phyloP scores from a whole-genome alignment of 2,888 invertebrate species.

The Cephus rjabovi region DNA sequence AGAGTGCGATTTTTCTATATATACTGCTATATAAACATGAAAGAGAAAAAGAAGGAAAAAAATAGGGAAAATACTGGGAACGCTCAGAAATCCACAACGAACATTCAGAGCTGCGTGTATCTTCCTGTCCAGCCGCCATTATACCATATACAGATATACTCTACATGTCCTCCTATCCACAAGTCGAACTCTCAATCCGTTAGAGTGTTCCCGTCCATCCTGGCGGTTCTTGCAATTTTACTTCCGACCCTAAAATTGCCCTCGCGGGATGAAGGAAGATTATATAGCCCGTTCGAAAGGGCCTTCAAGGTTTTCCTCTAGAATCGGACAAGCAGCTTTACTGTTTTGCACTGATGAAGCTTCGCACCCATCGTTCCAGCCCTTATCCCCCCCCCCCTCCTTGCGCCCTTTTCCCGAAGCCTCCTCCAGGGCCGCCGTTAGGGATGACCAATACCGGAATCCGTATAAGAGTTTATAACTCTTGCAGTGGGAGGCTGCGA shows the following conservation, averaged over 20 bases:
- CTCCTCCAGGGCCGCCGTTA: no score
- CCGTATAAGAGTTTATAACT: neutral
- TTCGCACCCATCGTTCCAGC: neutral
- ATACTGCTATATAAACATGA: neutral
- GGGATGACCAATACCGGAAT: neutral
- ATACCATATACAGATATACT: neutral
- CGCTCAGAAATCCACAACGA: neutral
- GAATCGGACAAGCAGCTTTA: neutral
- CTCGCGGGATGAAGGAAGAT: neutral
- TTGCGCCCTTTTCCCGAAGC: no score
- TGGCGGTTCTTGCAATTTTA: neutral
- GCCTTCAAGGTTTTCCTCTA: neutral
- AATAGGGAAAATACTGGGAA: constrained; percentile 7
- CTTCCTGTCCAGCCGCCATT: neutral
- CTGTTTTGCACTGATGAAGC: neutral
- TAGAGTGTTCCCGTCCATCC: neutral
- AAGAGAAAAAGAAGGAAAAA: constrained; percentile 5
- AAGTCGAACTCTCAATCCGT: constrained; percentile 4
- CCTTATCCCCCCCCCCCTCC: no score
- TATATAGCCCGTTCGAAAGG: neutral
- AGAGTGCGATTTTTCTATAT: no score
- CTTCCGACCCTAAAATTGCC: neutral
- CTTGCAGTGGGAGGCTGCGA: neutral
- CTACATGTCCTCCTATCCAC: neutral
- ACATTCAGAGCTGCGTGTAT: neutral